Conservation (phyloP, 2,888 invertebrate species). For the Dasypogon diadema region DNA sequence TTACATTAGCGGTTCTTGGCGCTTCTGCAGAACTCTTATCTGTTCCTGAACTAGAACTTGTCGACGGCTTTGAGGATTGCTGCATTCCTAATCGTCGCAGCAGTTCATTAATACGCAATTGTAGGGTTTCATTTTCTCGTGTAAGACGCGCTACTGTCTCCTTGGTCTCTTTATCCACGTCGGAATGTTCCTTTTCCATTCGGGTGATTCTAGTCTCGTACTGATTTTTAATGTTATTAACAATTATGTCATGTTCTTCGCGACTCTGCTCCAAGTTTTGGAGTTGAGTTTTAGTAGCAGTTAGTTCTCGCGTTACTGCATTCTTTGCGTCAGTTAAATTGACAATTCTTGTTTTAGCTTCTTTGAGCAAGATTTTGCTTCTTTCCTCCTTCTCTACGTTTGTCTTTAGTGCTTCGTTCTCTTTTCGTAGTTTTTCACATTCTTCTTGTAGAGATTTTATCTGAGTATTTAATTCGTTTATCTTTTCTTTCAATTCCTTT, state of each 20-base stretch:
- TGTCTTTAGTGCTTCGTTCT: constrained; percentile 75
- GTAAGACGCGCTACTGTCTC: constrained; percentile 70
- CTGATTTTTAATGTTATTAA: constrained; percentile 76
- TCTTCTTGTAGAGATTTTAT: constrained; percentile 69
- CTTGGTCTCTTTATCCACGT: constrained; percentile 73
- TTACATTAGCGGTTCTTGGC: constrained; percentile 90
- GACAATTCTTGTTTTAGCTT: constrained; percentile 80
- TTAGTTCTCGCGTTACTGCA: constrained; percentile 72
- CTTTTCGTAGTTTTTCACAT: constrained; percentile 72
- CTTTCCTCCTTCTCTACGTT: constrained; percentile 79
- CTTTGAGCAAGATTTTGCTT: constrained; percentile 77
- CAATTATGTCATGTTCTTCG: constrained; percentile 72
- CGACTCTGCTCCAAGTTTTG: constrained; percentile 71
- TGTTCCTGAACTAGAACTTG: constrained; percentile 73
- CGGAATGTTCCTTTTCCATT: constrained; percentile 79
- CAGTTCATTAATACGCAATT: constrained; percentile 77
- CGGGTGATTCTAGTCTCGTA: constrained; percentile 78
- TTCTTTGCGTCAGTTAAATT: constrained; percentile 79
- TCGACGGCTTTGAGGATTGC: constrained; percentile 77
- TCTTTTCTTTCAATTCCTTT: constrained; percentile 67
- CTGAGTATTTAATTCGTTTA: constrained; percentile 69
- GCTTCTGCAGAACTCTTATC: constrained; percentile 74
- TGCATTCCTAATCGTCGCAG: constrained; percentile 75
- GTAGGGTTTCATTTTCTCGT: constrained; percentile 77
- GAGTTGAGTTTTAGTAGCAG: constrained; percentile 70